Percentiles rank a stretch among this genome's conserved stretches.
Evolutionary conservation across 2,888 invertebrate species (phyloP).

Genomic region (Sepiola atlantica): DNA sequence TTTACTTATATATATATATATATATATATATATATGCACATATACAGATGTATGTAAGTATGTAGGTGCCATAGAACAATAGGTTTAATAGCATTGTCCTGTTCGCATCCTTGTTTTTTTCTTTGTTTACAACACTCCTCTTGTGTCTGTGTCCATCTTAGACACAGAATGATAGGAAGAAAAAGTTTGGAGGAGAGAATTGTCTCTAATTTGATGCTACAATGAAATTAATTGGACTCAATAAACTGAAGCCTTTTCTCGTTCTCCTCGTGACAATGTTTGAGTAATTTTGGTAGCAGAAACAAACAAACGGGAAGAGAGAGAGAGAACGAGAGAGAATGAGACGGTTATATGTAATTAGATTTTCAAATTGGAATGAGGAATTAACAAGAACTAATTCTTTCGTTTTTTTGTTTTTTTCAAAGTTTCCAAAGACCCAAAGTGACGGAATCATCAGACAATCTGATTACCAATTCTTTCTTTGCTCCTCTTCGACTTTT

Average conservation of each 20-base stretch:
- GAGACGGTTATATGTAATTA: not conserved
- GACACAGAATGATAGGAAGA: not conserved
- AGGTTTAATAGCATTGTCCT: not conserved
- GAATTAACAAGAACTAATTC: constrained; percentile 32
- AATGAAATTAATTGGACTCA: constrained; percentile 13
- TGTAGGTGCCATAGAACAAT: not conserved
- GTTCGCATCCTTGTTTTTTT: not conserved
- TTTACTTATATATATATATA: no score
- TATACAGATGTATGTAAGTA: no score
- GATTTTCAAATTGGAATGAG: constrained; percentile 3
- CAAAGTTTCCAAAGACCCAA: not conserved
- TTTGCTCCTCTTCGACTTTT: not conserved
- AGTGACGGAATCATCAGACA: not conserved
- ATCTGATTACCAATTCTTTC: constrained; percentile 32
- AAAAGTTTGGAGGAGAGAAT: not conserved
- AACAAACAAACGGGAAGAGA: not conserved
- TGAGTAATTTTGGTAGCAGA: not conserved
- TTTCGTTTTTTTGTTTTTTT: not conserved
- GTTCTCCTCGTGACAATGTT: not conserved
- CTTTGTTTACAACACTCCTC: not conserved
- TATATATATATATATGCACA: no score
- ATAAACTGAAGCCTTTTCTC: not conserved
- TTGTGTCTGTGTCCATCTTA: not conserved
- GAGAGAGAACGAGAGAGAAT: no score
- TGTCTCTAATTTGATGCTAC: not conserved